Percentiles rank a stretch among this genome's conserved stretches.
Conservation (phyloP, 2,888 invertebrate genomes). For the Limnephilus auricula region DNA sequence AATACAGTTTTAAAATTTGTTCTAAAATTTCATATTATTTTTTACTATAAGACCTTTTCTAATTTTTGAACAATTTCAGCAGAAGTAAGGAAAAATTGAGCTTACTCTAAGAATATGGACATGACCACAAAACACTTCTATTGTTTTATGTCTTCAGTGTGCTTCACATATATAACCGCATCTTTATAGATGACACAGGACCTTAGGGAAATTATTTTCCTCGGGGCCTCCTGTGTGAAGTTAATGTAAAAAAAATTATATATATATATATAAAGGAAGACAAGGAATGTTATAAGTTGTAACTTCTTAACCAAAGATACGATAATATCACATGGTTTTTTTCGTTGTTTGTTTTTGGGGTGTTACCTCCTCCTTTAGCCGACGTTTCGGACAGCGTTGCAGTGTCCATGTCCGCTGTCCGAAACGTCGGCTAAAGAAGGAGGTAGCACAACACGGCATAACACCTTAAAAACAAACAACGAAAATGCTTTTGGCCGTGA, state of each 20-base stretch:
- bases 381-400: no score
- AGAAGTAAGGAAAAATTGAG: neutral
- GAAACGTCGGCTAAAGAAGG: no score
- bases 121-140: neutral
- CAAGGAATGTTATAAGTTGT: neutral
- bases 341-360: no score
- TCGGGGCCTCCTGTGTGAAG: no score
- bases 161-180: neutral
- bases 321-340: slow-evolving; percentile 2
- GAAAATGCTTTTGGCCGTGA: no score
- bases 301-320: neutral
- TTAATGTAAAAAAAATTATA: no score
- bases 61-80: neutral
- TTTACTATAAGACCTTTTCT: neutral
- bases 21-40: neutral
- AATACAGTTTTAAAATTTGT: neutral
- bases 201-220: no score
- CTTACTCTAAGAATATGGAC: neutral
- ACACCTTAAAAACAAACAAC: no score
- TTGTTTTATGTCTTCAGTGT: neutral
- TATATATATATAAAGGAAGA: neutral
- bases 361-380: no score
- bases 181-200: no score
- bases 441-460: no score
- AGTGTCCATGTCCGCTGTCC: no score